A percentile compares a stretch with the other conserved stretches of the same genome.
Evolutionary conservation across 2,888 invertebrate genomes (phyloP).

Genomic region (Laothoe populi): DNA sequence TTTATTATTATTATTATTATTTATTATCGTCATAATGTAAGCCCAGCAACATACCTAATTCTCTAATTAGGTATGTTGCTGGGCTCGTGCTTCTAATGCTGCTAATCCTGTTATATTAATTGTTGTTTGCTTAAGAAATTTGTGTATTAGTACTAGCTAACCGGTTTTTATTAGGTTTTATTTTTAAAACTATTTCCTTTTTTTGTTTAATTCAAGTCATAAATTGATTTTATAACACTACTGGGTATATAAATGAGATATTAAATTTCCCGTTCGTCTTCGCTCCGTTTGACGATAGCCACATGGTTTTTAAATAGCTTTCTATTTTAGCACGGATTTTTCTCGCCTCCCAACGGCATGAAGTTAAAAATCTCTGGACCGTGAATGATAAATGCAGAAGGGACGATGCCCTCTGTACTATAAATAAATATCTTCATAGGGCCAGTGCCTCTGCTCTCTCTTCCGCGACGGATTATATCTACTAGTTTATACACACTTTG

Average conservation of each 20-base stretch:
- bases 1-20: too few relatives aligned
- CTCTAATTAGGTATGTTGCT: constrained; percentile 3
- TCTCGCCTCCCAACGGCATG: constrained; percentile 33
- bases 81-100: constrained; percentile 7
- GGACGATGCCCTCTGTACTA: constrained; percentile 64
- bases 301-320: constrained; percentile 17
- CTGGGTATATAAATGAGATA: neutral
- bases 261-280: neutral
- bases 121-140: neutral
- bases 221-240: neutral
- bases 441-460: constrained; percentile 60
- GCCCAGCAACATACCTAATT: too few relatives aligned
- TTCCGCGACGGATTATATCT: constrained; percentile 51
- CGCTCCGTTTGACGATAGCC: constrained; percentile 5
- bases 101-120: constrained; percentile 15
- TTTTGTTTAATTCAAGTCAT: neutral
- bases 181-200: neutral
- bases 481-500: constrained; percentile 39
- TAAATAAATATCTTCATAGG: constrained; percentile 36
- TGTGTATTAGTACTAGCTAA: neutral
- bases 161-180: neutral
- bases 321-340: constrained; percentile 22
- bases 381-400: constrained; percentile 61
- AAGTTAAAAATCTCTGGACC: constrained; percentile 53
- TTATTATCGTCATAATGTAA: constrained; percentile 18